Conservation (phyloP, 1,140 invertebrate species). For the Latrodectus geometricus region DNA sequence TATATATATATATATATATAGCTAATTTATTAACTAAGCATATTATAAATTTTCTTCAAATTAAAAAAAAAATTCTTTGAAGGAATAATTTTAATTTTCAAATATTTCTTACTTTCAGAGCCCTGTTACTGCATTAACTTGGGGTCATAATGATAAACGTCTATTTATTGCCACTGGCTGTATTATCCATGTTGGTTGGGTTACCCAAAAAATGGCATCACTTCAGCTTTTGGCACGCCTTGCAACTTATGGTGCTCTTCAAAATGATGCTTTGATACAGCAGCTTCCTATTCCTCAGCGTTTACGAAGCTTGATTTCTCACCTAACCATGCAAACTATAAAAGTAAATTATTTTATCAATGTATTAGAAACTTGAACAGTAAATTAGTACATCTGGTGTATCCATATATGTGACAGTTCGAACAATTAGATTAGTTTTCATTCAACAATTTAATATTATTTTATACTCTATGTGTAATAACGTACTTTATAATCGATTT, state of each 20-base stretch:
- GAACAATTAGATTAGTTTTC: too few relatives aligned
- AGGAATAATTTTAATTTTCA: too few relatives aligned
- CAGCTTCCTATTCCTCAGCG: constrained; percentile 86
- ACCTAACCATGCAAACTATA: constrained; percentile 95
- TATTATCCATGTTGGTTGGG: constrained; percentile 87
- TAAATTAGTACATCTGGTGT: too few relatives aligned
- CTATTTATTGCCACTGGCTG: constrained; percentile 92
- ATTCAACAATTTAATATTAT: too few relatives aligned
- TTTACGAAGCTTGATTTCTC: constrained; percentile 84
- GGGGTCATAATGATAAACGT: constrained; percentile 96
- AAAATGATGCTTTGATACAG: constrained; percentile 73
- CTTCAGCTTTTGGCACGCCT: constrained; percentile 88
- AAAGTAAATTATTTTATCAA: constrained; percentile 77
- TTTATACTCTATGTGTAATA: too few relatives aligned
- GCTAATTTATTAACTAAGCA: too few relatives aligned
- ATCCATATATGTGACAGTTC: too few relatives aligned
- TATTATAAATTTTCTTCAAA: too few relatives aligned
- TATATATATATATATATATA: too few relatives aligned
- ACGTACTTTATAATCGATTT: too few relatives aligned
- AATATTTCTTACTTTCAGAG: constrained; percentile 15
- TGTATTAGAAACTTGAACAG: too few relatives aligned
- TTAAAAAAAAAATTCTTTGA: too few relatives aligned
- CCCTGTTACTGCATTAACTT: constrained; percentile 91
- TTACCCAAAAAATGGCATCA: constrained; percentile 85
- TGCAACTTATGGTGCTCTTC: constrained; percentile 75